Percentiles rank a stretch among this genome's conserved stretches.
Evolutionary conservation across 2,113 vertebrate genomes (phyloP).

Genomic region (Thunnus thynnus): DNA sequence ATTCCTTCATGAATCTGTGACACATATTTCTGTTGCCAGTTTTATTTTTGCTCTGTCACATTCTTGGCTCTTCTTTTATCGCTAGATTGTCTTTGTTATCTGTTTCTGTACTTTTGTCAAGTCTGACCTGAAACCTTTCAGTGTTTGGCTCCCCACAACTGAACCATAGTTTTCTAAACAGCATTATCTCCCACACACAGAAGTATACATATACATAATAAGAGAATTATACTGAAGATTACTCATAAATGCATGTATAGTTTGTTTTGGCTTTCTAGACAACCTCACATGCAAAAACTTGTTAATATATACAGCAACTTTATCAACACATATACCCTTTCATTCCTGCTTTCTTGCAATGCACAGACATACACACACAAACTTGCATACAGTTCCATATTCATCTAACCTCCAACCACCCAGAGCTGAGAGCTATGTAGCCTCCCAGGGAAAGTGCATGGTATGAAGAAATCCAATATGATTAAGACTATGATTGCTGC

Average conservation of each 20-base stretch:
- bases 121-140: not conserved
- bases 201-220: not conserved
- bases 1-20: constrained; percentile 35
- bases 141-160: constrained; percentile 16
- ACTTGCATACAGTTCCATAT: constrained; percentile 25
- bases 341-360: constrained; percentile 6
- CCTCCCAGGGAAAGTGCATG: constrained; percentile 71
- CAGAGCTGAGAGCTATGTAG: constrained; percentile 21
- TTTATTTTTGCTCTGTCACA: constrained; percentile 43
- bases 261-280: not conserved
- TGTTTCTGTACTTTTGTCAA: constrained; percentile 3
- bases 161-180: not conserved
- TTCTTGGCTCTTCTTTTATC: constrained; percentile 51
- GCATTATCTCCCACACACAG: not conserved
- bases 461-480: constrained; percentile 77
- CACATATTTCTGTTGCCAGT: constrained; percentile 25
- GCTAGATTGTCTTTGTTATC: constrained; percentile 19
- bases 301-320: not conserved
- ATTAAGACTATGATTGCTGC: constrained; percentile 73
- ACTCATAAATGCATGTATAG: not conserved
- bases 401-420: constrained; percentile 25
- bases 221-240: not conserved
- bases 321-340: not conserved
- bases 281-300: not conserved
- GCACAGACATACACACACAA: not conserved